Evolutionary conservation across 2,113 vertebrate species (phyloP), one percentile per base, ranked within the genome.

Genomic region (Barbus barbus): DNA sequence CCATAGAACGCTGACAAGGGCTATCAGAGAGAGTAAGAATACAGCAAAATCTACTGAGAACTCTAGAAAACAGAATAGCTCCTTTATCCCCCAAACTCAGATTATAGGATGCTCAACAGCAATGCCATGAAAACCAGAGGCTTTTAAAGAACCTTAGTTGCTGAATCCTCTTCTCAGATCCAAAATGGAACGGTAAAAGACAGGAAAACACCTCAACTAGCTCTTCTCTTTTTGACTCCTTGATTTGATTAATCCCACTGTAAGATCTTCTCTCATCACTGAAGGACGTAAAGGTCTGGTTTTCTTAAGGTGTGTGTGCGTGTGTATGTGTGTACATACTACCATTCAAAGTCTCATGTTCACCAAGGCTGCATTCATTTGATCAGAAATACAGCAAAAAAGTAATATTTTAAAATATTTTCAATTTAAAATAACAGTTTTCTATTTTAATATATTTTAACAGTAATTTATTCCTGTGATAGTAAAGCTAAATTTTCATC

Each of bases 21-120:
- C 61, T 81, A 82, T 83, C 81, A 93, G 89, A 90, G 87, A 84
- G 90, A 85, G 85, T 56, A 91, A 88, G 88, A 75, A 78, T 48
- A 48, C 51, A 28, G 33, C 63, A 38, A 83, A 76, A 48, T 84
- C 69, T 80, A 79, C 78, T 75, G 78, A 81, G 51, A 86, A 56
- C 38, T 38, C 69, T 41, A 74, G 65, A 81, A 44, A 81, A 65
- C 8, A 79, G 51, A 74, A 9, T 20, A 76, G 22, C 65, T 85
- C 61, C 81, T 12, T 41, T 31, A 79, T 79, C 90, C 86, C 81
- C 78, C 83, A 51, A 83, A 93, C 88, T 84, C 82, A 90, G 92
- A 92, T 93, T 91, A 90, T 88, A 44, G 85, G 83, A 88, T 90
- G 87, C 91, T 86, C 79, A 89, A 89, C 58, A 6, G 36, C 24